These are phyloP conservation scores for Drosophila willistoni DNA, from an alignment of 1,140 invertebrate species.

Conservation along the genomic window DNA sequence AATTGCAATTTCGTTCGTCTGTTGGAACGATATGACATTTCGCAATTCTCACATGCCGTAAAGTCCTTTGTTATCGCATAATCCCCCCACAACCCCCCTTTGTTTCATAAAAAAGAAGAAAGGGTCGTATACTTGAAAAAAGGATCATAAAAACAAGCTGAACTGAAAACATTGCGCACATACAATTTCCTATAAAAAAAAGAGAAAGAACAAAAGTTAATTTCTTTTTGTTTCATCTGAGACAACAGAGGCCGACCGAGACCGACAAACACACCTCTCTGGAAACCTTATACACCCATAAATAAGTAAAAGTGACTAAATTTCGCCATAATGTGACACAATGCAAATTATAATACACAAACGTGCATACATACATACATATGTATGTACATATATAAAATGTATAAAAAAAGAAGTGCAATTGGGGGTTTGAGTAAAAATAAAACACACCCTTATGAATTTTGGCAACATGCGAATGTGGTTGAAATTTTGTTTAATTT, in stretches of 20 bases:
- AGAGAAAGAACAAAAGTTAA: background rate
- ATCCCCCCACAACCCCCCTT: background rate
- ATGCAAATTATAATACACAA: conserved; percentile 33
- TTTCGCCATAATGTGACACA: conserved; percentile 50
- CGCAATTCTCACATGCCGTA: conserved; percentile 2
- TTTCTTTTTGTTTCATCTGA: conserved; percentile 7
- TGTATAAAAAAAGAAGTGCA: conserved; percentile 19
- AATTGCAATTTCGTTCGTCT: background rate
- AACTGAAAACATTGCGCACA: conserved; percentile 36
- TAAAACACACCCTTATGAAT: conserved; percentile 30
- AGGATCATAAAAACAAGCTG: conserved; percentile 41
- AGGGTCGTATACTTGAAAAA: conserved; percentile 29
- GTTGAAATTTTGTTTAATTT: conserved; percentile 1
- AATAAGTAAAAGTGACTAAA: conserved; percentile 48
- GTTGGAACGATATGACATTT: conserved; percentile 22
- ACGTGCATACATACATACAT: too few species aligned
- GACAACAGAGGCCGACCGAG: conserved; percentile 24
- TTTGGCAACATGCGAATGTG: conserved; percentile 30
- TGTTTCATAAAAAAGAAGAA: conserved; percentile 19
- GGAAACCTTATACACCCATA: conserved; percentile 47
- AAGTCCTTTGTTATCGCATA: conserved; percentile 26
- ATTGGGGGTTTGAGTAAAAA: conserved; percentile 9
- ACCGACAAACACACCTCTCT: conserved; percentile 55
- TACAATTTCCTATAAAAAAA: background rate
- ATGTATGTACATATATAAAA: background rate